These are phyloP conservation scores for Sigmodon hispidus DNA, from an alignment of 2,113 vertebrate species.

Conservation along the genomic window DNA sequence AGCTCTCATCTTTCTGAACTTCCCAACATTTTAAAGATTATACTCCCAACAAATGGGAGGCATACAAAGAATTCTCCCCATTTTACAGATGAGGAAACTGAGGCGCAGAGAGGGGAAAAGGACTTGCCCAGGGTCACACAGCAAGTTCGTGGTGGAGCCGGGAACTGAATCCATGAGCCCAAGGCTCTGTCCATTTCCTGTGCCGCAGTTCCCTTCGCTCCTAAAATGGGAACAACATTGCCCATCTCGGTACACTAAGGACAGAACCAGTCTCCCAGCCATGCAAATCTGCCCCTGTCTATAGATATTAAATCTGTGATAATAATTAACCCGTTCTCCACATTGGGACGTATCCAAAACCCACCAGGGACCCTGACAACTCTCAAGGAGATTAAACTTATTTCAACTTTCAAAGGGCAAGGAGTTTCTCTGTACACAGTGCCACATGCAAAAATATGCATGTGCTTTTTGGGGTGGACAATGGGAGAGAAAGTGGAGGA, in stretches of 20 bases:
- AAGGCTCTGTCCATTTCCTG: constrained; percentile 84
- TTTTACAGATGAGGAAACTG: constrained; percentile 83
- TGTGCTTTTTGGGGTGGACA: constrained; percentile 16
- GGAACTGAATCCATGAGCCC: constrained; percentile 84
- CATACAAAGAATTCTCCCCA: constrained; percentile 75
- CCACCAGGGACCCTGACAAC: constrained; percentile 48
- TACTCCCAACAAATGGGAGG: constrained; percentile 72
- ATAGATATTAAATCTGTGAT: neutral
- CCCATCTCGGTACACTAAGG: constrained; percentile 83
- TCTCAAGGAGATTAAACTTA: constrained; percentile 26
- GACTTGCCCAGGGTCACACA: constrained; percentile 84
- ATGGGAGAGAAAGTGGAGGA: constrained; percentile 49
- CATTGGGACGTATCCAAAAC: constrained; percentile 60
- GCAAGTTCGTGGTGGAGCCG: constrained; percentile 83
- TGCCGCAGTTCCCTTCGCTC: constrained; percentile 84
- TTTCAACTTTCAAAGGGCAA: constrained; percentile 42
- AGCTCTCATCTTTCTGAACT: constrained; percentile 45
- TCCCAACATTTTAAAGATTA: constrained; percentile 68
- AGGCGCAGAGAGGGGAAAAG: constrained; percentile 82
- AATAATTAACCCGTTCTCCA: constrained; percentile 44
- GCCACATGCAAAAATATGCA: constrained; percentile 74
- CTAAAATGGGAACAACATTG: constrained; percentile 85
- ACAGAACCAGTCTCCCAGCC: constrained; percentile 80
- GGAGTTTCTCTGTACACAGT: neutral
- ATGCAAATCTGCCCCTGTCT: constrained; percentile 77